Conservation (phyloP, 1,140 invertebrate species). For the Hylaeus anthracinus region DNA sequence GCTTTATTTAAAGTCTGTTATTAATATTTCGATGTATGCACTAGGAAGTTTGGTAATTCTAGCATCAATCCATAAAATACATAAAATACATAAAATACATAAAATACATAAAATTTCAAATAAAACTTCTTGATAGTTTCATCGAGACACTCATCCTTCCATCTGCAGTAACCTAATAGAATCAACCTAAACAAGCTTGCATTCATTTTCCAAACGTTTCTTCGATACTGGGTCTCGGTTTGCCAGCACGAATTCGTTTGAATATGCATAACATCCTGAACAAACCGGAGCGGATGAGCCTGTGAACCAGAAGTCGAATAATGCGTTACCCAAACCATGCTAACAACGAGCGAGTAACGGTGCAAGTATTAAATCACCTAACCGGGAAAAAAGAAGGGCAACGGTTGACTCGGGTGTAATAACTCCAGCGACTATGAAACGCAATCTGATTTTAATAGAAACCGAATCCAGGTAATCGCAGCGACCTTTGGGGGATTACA, state of each 20-base stretch:
- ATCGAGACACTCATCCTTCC: no score
- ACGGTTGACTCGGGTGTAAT: slow-evolving; percentile 10
- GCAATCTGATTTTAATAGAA: background rate
- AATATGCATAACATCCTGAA: background rate
- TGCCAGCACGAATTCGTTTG: background rate
- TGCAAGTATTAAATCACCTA: background rate
- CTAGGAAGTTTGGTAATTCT: no score
- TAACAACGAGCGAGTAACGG: slow-evolving; percentile 21
- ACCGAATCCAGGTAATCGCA: background rate
- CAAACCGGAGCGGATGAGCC: slow-evolving; percentile 19
- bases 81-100: no score
- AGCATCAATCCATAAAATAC: no score
- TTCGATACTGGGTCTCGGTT: background rate
- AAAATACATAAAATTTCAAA: no score
- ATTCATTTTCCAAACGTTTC: background rate
- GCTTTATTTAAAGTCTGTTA: no score
- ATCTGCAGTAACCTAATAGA: no score
- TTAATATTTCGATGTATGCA: no score
- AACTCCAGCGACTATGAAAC: background rate
- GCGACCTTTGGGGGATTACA: background rate
- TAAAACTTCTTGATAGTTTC: no score
- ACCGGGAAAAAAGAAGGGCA: background rate
- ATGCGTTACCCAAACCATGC: background rate
- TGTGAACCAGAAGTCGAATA: slow-evolving; percentile 4
- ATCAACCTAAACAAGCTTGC: no score